Conservation (phyloP, 2,797 vertebrate genomes). For the Micropoecilia bifurca region DNA sequence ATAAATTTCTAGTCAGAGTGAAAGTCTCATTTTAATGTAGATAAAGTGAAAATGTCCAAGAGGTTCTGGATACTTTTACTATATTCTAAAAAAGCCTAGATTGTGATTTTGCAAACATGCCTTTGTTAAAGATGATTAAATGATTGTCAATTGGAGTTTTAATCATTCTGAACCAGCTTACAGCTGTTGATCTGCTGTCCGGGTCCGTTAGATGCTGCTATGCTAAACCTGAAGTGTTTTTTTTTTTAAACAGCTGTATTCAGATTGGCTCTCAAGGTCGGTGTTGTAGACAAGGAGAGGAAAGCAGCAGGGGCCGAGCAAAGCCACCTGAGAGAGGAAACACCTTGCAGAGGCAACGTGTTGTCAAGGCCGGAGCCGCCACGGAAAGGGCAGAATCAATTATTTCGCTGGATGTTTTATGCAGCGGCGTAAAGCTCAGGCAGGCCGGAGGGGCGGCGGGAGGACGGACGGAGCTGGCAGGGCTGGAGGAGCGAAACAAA, state of each 20-base stretch:
- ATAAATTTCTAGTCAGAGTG: neutral
- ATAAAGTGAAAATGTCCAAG: neutral
- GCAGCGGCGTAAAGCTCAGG: neutral
- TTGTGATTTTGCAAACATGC: neutral
- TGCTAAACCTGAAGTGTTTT: constrained; percentile 23
- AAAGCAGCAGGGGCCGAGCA: constrained; percentile 27
- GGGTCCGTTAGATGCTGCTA: constrained; percentile 18
- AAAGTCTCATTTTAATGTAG: neutral
- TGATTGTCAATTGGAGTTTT: neutral
- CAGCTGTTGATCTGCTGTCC: neutral
- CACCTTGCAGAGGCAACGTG: constrained; percentile 44
- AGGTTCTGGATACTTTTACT: neutral
- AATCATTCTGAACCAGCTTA: neutral
- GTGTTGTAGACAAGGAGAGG: constrained; percentile 26
- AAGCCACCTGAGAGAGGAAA: constrained; percentile 33
- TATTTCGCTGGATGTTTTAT: constrained; percentile 26
- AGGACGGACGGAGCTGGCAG: neutral
- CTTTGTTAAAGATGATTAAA: neutral
- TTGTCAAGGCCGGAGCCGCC: constrained; percentile 44
- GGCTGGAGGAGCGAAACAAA: neutral
- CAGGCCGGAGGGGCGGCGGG: neutral
- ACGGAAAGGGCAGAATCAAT: constrained; percentile 40
- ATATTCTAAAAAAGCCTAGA: neutral
- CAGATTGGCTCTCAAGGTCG: constrained; percentile 31
- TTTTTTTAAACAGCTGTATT: constrained; percentile 30